Evolutionary conservation across 2,113 vertebrate species (phyloP).

Genomic region (Aegithalos caudatus): DNA sequence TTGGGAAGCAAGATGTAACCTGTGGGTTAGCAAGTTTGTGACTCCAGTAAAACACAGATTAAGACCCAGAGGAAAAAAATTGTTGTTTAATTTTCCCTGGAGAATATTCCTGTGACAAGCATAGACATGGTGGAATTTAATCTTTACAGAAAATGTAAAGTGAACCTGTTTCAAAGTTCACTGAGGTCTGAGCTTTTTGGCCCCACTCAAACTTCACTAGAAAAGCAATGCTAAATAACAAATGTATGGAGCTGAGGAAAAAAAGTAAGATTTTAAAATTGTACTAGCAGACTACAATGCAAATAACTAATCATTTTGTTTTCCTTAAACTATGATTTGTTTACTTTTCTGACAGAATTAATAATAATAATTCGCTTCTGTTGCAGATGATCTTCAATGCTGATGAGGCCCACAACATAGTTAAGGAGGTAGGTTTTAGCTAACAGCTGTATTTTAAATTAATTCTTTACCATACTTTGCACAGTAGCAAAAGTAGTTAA

Average conservation of each 20-base stretch:
- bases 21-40: neutral
- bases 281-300: neutral
- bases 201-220: neutral
- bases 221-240: neutral
- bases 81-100: neutral
- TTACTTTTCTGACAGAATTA: neutral
- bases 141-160: neutral
- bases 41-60: neutral
- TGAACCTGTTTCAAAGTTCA: neutral
- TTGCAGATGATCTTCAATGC: slow-evolving; percentile 74
- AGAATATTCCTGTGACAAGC: neutral
- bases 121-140: neutral
- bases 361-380: neutral
- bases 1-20: neutral
- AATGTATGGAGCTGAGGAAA: neutral
- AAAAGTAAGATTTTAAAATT: neutral
- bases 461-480: neutral
- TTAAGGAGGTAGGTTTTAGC: slow-evolving; percentile 72
- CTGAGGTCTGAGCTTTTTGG: neutral
- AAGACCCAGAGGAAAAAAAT: neutral
- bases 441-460: neutral
- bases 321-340: neutral
- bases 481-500: neutral
- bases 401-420: slow-evolving; percentile 76
- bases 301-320: fast-evolving